Evolutionary conservation across 64 coral and sea anemone genomes (phyloP), one percentile per base, ranked within the genome.

Genomic region (Montipora cactus): DNA sequence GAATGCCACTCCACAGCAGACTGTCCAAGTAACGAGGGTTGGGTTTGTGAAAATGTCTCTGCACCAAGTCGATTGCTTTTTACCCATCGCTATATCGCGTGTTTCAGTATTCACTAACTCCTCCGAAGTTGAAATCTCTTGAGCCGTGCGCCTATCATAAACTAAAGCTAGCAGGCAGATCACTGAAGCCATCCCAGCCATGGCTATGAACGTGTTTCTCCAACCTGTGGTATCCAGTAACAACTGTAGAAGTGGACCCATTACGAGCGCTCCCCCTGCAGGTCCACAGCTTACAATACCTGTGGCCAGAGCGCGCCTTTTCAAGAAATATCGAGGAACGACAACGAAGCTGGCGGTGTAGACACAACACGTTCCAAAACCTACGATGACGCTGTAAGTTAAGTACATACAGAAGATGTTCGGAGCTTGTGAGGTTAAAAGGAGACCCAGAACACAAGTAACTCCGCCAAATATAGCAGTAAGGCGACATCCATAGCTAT

Each of bases 341-440:
- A 88, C 57, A 45, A 69, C 62, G 8, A 93, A 72, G 22, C 44
- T 67, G 3, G 83, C 59, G 23, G 75, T 88, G 62, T 72, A 93
- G 0, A 93, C 75, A 80, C 84, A 93, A 48, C 92, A 88, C 66
- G 11, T 71, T 4, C 92, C 92, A 74, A 88, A 88, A 7, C 92
- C 92, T 18, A 88, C 59, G 4, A 74, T 51, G 4, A 88, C n/a
- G 59, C 84, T 79, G 18, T 71, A 93, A 6, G 83, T 93, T 10
- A 88, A 44, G 49, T 71, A 88, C 84, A 93, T 93, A 5, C 13
- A 50, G 8, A 67, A 88, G 14, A 93, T 28, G 49, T 20, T 88
- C 4, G 92, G 83, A 1, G 84, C 92, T 68, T 88, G 84, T 21
- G 92, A 93, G 0, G 92, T 88, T 8, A 74, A 62, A 0, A 88